Evolutionary conservation across 2,888 invertebrate species (phyloP).

Genomic region (Noctua janthina): DNA sequence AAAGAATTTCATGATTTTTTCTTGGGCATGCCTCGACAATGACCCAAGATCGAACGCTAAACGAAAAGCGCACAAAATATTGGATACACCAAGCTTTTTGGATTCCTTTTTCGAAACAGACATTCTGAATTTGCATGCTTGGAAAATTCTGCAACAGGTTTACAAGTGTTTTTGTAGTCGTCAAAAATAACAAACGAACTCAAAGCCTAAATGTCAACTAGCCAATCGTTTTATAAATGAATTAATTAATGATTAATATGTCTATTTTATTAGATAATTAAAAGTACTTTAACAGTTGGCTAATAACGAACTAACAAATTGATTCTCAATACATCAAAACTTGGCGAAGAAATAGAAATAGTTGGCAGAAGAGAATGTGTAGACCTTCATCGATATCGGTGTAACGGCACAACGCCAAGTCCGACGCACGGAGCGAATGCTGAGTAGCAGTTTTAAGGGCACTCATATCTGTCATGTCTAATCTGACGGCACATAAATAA

Average conservation of each 20-base stretch:
- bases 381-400: slow-evolving; percentile 77
- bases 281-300: slow-evolving; percentile 27
- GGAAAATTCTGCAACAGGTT: slow-evolving; percentile 2
- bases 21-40: not conserved
- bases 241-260: not conserved
- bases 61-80: not conserved
- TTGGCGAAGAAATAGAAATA: slow-evolving; percentile 80
- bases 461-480: slow-evolving; percentile 50
- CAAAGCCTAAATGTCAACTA: not conserved
- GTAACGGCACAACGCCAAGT: slow-evolving; percentile 79
- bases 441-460: slow-evolving; percentile 63
- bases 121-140: not conserved
- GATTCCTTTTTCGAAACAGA: not conserved
- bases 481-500: slow-evolving; percentile 47
- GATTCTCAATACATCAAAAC: slow-evolving; percentile 71
- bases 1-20: not conserved
- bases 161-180: not conserved
- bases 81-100: not conserved
- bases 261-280: not conserved
- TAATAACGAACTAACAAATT: slow-evolving; percentile 59
- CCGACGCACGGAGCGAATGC: slow-evolving; percentile 63
- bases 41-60: not conserved
- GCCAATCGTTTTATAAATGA: not conserved
- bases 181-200: not conserved
- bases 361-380: slow-evolving; percentile 79